These are phyloP conservation scores for Actias luna DNA, from an alignment of 2,888 invertebrate species.

Conservation along the genomic window DNA sequence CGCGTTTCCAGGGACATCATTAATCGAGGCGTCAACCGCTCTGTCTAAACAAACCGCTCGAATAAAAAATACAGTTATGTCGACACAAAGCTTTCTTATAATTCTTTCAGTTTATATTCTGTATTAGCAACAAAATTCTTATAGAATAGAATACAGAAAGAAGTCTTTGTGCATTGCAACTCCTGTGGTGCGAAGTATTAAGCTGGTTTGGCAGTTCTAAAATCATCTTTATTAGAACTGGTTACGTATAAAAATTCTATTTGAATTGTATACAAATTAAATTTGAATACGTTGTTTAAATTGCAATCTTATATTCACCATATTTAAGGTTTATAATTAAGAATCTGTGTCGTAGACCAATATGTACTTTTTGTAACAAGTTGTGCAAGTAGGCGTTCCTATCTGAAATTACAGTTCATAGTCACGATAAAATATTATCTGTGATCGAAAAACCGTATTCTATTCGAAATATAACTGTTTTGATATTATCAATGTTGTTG, in stretches of 20 bases:
- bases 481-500: neutral
- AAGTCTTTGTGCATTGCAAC: slow-evolving; percentile 54
- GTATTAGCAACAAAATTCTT: slow-evolving; percentile 66
- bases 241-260: slow-evolving; percentile 16
- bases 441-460: slow-evolving; percentile 30
- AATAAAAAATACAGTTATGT: slow-evolving; percentile 61
- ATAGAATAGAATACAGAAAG: slow-evolving; percentile 29
- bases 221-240: slow-evolving; percentile 4
- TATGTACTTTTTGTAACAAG: slow-evolving; percentile 45
- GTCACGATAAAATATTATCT: slow-evolving; percentile 52
- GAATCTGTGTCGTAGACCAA: slow-evolving; percentile 17
- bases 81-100: slow-evolving; percentile 39
- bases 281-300: neutral
- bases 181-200: slow-evolving; percentile 46
- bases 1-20: slow-evolving; percentile 35
- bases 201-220: neutral
- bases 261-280: slow-evolving; percentile 22
- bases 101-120: slow-evolving; percentile 54
- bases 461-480: neutral
- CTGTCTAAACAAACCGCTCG: slow-evolving; percentile 60
- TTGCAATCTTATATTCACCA: slow-evolving; percentile 26
- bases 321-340: slow-evolving; percentile 15
- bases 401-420: slow-evolving; percentile 50
- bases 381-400: slow-evolving; percentile 67
- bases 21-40: slow-evolving; percentile 65